Evolutionary conservation across 2,113 vertebrate genomes (phyloP), one percentile per base, ranked within the genome.

Genomic region (Melanerpes aurifrons): DNA sequence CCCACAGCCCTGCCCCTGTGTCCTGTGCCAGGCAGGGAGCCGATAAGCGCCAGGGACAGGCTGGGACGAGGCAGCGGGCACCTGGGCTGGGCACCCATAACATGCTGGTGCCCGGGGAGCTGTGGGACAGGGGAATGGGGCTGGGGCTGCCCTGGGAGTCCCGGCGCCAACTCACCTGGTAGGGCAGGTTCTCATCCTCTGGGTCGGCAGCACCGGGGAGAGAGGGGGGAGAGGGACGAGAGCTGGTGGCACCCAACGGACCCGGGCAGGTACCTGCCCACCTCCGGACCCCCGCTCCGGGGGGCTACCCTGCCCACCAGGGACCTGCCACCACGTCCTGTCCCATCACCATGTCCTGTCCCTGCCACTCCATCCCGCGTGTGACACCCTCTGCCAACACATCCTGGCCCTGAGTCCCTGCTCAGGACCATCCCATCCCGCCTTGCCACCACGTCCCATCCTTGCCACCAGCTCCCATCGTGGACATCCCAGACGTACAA

Each of bases 151-250:
- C 16, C 12, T 1, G 5, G 75, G 70, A 68, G 47, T 78, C 72
- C 89, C 6, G 7, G 26, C 1, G 2, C 54, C 26, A 78, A 87
- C 96, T 97, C 73, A 98, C 98, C 98, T 98, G 98, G 88, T 97
- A 97, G 5, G 97, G 97, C 53, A 97, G 95, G 32, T 93, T 86
- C 76, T 98, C 98, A 22, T 98, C 98, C 95, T 98, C 98, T 98
- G 93, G 28, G 59, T 57, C 16, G 1, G 73, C 73, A 5, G 89
- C 29, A 0, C 29, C 75, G 0, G 73, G 76, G 62, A 94, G 86
- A 95, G 92, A 96, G 40, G 5, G 12, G 67, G 79, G 77, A 94
- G 82, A 1, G 8, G 79, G 75, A 66, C 4, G 9, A 67, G 32
- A n/a, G 56, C 28, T 50, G 59, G 2, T 0, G 1, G 24, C 62